Conservation (phyloP, 2,113 vertebrate genomes). For the Lepus timidus region DNA sequence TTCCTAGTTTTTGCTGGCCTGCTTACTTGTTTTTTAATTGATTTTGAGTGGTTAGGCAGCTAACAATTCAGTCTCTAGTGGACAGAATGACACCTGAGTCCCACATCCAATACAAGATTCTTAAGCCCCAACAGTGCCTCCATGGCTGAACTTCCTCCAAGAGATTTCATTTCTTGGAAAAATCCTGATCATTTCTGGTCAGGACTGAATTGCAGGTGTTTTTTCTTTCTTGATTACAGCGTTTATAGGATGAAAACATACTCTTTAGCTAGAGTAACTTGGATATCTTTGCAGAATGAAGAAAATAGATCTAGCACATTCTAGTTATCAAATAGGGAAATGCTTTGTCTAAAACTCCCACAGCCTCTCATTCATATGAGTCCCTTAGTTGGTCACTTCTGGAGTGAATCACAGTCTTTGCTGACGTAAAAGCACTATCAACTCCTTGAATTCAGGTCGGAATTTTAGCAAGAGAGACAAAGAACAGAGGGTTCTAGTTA, state of each 20-base stretch:
- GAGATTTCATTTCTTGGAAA: slow-evolving; percentile 56
- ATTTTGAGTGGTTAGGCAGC: not conserved
- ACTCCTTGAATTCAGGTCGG: slow-evolving; percentile 46
- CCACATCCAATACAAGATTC: not conserved
- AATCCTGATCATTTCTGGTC: slow-evolving; percentile 27
- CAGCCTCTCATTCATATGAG: not conserved
- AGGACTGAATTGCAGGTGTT: not conserved
- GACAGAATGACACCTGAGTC: not conserved
- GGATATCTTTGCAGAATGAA: not conserved
- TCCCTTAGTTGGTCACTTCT: not conserved
- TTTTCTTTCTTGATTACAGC: not conserved
- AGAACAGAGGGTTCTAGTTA: not conserved
- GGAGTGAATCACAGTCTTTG: slow-evolving; percentile 1
- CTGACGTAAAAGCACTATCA: not conserved
- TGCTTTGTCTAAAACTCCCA: slow-evolving; percentile 53
- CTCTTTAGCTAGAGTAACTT: not conserved
- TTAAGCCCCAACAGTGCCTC: not conserved
- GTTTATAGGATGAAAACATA: slow-evolving; percentile 31
- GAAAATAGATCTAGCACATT: slow-evolving; percentile 39
- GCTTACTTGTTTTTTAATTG: not conserved
- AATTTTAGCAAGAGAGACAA: slow-evolving; percentile 28
- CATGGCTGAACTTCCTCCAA: slow-evolving; percentile 45
- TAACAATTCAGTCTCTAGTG: not conserved
- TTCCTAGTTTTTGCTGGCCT: slow-evolving; percentile 53
- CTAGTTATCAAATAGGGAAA: slow-evolving; percentile 18